These are phyloP conservation scores for Drosophila fulvimacula DNA, from an alignment of 2,888 invertebrate genomes.

Conservation along the genomic window DNA sequence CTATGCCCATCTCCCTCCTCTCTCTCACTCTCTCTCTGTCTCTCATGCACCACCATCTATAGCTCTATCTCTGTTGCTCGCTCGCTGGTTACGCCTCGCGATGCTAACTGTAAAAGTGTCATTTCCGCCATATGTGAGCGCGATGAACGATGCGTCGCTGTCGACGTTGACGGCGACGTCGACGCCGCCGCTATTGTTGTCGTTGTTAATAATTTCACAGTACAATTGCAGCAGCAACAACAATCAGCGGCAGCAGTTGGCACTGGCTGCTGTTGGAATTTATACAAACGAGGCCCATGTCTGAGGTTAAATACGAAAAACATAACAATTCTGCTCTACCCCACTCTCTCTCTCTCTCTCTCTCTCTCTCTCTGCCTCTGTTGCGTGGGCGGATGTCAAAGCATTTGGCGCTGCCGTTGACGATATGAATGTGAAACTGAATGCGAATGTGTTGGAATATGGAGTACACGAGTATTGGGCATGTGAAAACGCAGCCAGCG, in stretches of 20 bases:
- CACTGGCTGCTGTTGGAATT: slow-evolving; percentile 64
- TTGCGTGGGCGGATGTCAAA: slow-evolving; percentile 55
- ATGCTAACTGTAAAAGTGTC: slow-evolving; percentile 77
- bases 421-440: slow-evolving; percentile 53
- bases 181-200: slow-evolving; percentile 49
- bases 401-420: slow-evolving; percentile 60
- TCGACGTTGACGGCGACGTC: slow-evolving; percentile 38
- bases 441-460: slow-evolving; percentile 24
- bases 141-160: slow-evolving; percentile 79
- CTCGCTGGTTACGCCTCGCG: slow-evolving; percentile 35
- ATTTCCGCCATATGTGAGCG: slow-evolving; percentile 82
- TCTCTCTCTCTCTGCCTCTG: background rate
- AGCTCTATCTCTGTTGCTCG: background rate
- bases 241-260: slow-evolving; percentile 59
- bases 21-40: background rate
- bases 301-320: slow-evolving; percentile 81
- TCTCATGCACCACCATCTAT: background rate
- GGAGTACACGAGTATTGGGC: slow-evolving; percentile 27
- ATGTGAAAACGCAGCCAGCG: slow-evolving; percentile 35
- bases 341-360: background rate
- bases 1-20: slow-evolving; percentile 11
- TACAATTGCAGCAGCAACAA: slow-evolving; percentile 60
- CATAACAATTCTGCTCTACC: slow-evolving; percentile 63
- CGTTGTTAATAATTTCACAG: slow-evolving; percentile 75
- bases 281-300: slow-evolving; percentile 79